phyloP scores from a whole-genome alignment of 2,797 vertebrate genomes.

The Cynodonichthys magdalenae region DNA sequence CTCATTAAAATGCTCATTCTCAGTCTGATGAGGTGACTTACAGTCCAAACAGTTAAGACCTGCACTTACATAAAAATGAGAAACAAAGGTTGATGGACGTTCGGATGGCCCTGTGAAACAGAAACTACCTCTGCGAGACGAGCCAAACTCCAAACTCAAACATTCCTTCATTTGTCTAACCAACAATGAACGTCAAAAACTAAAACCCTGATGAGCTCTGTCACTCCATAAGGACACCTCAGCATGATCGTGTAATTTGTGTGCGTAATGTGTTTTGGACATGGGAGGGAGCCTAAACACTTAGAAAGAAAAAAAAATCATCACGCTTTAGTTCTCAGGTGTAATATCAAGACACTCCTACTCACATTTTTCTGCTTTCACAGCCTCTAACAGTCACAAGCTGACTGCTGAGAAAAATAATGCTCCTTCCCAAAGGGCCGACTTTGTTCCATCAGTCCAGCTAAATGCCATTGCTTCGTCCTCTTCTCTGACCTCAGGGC shows the following conservation, averaged over 20 bases:
- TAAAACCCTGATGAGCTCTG: conserved; percentile 61
- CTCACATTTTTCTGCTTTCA: conserved; percentile 66
- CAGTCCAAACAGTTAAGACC: conserved; percentile 32
- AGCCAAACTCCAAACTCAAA: conserved; percentile 43
- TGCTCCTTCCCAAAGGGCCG: conserved; percentile 36
- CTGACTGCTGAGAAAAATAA: conserved; percentile 61
- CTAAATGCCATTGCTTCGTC: conserved; percentile 39
- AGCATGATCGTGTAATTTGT: conserved; percentile 23
- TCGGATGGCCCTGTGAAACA: conserved; percentile 44
- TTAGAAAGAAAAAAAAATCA: conserved; percentile 35
- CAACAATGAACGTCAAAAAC: conserved; percentile 70
- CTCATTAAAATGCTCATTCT: neutral
- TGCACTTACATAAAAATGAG: conserved; percentile 5
- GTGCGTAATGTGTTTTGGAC: conserved; percentile 49
- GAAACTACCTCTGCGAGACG: conserved; percentile 48
- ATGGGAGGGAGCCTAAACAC: conserved; percentile 17
- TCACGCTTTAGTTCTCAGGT: conserved; percentile 53
- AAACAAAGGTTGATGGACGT: conserved; percentile 44
- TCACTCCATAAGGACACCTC: conserved; percentile 46
- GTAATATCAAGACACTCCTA: conserved; percentile 49
- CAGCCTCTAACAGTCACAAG: conserved; percentile 59
- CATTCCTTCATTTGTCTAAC: too few relatives aligned
- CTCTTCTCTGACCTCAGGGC: conserved; percentile 18
- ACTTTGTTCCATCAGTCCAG: conserved; percentile 28
- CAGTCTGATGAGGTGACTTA: conserved; percentile 5